Conservation (phyloP, 2,888 invertebrate genomes). For the Pinctada fucata region DNA sequence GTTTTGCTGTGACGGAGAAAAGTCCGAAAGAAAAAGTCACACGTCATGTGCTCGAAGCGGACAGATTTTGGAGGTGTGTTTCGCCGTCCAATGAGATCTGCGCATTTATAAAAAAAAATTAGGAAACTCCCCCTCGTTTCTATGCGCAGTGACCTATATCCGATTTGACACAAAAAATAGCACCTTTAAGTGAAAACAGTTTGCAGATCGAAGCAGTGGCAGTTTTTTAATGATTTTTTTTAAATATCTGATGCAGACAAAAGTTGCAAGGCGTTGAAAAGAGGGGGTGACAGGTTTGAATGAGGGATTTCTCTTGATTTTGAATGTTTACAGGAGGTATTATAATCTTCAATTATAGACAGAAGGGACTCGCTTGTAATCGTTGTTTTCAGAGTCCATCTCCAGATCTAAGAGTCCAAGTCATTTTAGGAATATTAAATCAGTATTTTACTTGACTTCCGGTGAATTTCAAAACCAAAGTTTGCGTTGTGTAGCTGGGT, state of each 20-base stretch:
- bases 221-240: background rate
- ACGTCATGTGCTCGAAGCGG: background rate
- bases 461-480: background rate
- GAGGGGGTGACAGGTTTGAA: background rate
- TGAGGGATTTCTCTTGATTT: background rate
- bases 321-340: background rate
- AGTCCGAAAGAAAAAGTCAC: too few species aligned
- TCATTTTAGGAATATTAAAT: background rate
- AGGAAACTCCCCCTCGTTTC: background rate
- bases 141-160: background rate
- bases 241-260: background rate
- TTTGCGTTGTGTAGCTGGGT: background rate
- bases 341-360: background rate
- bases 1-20: background rate
- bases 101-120: background rate
- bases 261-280: background rate
- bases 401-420: background rate
- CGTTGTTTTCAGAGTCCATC: background rate
- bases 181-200: background rate
- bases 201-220: background rate
- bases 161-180: background rate
- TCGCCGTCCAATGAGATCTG: background rate
- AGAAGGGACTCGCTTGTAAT: background rate
- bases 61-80: background rate
- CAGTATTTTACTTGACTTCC: background rate